Conservation (phyloP, 2,113 vertebrate genomes). For the Gavialis gangeticus region DNA sequence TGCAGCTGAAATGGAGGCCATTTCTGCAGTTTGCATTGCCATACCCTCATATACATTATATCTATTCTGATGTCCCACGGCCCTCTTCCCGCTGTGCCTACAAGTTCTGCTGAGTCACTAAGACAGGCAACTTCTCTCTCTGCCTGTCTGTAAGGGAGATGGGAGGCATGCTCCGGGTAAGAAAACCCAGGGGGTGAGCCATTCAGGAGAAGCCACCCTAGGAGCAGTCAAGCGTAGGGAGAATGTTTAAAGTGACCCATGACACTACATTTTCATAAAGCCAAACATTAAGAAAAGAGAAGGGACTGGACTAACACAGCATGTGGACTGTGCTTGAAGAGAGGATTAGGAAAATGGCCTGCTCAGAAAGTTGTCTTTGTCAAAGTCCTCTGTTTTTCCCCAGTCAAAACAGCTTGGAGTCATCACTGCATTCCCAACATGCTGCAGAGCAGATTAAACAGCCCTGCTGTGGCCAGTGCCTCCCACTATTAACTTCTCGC, state of each 20-base stretch:
- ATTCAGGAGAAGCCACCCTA: accelerated
- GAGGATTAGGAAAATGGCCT: accelerated
- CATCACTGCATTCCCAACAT: accelerated
- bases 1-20: conserved; percentile 47
- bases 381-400: not conserved
- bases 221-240: not conserved
- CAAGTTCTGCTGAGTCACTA: conserved; percentile 36
- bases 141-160: accelerated
- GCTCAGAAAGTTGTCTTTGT: not conserved
- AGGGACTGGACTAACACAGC: accelerated
- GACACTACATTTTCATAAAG: no score
- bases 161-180: accelerated
- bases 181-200: not conserved
- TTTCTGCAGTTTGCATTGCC: conserved; percentile 51
- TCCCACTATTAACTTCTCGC: not conserved
- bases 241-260: not conserved
- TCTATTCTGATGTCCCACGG: conserved; percentile 35
- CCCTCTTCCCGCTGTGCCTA: not conserved
- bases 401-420: not conserved
- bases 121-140: accelerated
- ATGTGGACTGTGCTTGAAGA: accelerated
- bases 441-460: not conserved
- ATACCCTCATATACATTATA: not conserved
- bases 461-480: not conserved
- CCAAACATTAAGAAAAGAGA: no score